Conservation (phyloP, 35 echinoderm and acorn worm genomes). For the Ophiothrix spiculata region DNA sequence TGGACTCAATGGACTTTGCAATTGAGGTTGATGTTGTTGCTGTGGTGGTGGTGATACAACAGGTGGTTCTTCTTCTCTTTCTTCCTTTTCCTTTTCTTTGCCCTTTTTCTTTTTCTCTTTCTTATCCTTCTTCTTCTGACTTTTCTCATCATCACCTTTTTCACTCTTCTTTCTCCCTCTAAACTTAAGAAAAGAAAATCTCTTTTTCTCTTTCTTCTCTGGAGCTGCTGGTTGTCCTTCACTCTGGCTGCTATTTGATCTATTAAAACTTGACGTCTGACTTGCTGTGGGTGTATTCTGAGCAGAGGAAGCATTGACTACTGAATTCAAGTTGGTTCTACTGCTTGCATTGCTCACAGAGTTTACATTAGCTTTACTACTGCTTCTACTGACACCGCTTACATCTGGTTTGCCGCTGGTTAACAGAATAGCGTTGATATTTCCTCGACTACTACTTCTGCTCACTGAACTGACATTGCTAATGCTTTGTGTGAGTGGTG, state of each 20-base stretch:
- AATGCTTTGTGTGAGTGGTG: neutral
- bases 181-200: slow-evolving; percentile 93
- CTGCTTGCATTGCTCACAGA: neutral
- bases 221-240: slow-evolving; percentile 31
- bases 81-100: slow-evolving; percentile 37
- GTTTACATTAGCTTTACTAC: neutral
- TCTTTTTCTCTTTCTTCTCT: slow-evolving; percentile 75
- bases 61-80: slow-evolving; percentile 32
- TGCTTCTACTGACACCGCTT: neutral
- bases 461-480: neutral
- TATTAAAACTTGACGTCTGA: neutral
- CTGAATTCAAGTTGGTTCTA: neutral
- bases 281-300: neutral
- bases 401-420: neutral
- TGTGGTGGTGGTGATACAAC: slow-evolving; percentile 18
- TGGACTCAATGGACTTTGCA: neutral
- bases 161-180: slow-evolving; percentile 75
- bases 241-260: neutral
- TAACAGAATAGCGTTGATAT: neutral
- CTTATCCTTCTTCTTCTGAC: slow-evolving; percentile 35
- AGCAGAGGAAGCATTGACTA: neutral
- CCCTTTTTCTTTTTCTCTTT: slow-evolving; percentile 16
- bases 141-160: slow-evolving; percentile 45
- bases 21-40: slow-evolving; percentile 23
- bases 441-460: slow-evolving; percentile 3